Conservation (phyloP, 1,140 invertebrate genomes). For the Steinernema feltiae region DNA sequence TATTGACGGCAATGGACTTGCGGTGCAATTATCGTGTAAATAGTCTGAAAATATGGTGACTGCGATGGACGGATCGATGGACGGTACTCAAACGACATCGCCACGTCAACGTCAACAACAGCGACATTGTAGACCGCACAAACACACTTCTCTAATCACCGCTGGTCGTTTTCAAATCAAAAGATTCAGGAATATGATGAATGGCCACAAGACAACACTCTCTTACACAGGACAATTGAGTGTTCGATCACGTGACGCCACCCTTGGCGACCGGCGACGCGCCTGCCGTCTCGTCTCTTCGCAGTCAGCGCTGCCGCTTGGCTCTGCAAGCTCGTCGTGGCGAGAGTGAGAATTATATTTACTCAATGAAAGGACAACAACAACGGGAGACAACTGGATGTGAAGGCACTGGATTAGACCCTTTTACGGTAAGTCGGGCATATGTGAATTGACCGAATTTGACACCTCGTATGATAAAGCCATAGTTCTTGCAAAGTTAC, state of each 20-base stretch:
- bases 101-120: no score
- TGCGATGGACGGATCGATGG: no score
- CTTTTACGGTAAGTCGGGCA: not conserved
- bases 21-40: no score
- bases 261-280: not conserved
- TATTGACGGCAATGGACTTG: no score
- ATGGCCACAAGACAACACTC: not conserved
- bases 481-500: not conserved
- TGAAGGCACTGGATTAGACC: slow-evolving; percentile 7
- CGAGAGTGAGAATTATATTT: not conserved
- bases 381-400: not conserved
- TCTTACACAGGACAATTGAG: not conserved
- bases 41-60: no score
- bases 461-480: not conserved
- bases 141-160: no score
- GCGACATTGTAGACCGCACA: no score
- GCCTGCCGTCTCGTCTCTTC: not conserved
- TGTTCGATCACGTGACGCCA: not conserved
- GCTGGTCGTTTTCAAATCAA: no score
- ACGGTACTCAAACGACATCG: no score
- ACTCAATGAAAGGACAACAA: not conserved
- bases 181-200: no score
- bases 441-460: not conserved
- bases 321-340: not conserved
- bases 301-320: not conserved